Evolutionary conservation across 1,140 invertebrate species (phyloP), one percentile per base, ranked within the genome.

Genomic region (Nilaparvata lugens): DNA sequence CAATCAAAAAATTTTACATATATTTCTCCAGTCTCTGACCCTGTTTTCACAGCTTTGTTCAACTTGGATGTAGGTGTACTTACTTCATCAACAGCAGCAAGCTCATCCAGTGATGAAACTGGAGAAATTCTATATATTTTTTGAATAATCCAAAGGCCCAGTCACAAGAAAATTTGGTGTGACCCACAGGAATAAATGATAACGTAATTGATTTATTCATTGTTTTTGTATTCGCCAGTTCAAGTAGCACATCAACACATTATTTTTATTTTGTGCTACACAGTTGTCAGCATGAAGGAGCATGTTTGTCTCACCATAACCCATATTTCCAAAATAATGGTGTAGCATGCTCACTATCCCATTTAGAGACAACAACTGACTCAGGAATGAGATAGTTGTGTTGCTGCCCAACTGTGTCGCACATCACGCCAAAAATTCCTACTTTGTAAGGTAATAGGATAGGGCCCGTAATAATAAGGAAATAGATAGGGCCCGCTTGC

Each of bases 361-460:
- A 52, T 65, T 63, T 19, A 51, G 52, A 18, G 14, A 6, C 6
- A 2, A 18, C 28, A 2, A 56, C 52, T 52, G 11, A 13, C 52
- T 65, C 57, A 11, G 64, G 64, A 38, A 62, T 63, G 35, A 63
- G n/a, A 42, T 35, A 65, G 48, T 65, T 65, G 56, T 16, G 3
- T 35, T 65, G 64, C 42, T 35, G 11, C 5, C 43, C 51, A 2
- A 25, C 7, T 13, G 64, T 56, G 16, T 63, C 61, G 21, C 48
- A 42, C 61, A 63, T 63, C 2, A 63, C 52, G 1, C 61, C 61
- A 60, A 65, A 65, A 11, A 61, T 14, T 5, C 38, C 56, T 5
- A 65, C 51, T 48, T 63, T 65, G 25, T 40, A 63, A 14, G 64
- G 61, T n/a, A n/a, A n/a, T n/a, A n/a, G n/a, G n/a, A n/a, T n/a